These are phyloP conservation scores for Gymnothorax javanicus DNA, from an alignment of 2,797 vertebrate species.

Conservation along the genomic window DNA sequence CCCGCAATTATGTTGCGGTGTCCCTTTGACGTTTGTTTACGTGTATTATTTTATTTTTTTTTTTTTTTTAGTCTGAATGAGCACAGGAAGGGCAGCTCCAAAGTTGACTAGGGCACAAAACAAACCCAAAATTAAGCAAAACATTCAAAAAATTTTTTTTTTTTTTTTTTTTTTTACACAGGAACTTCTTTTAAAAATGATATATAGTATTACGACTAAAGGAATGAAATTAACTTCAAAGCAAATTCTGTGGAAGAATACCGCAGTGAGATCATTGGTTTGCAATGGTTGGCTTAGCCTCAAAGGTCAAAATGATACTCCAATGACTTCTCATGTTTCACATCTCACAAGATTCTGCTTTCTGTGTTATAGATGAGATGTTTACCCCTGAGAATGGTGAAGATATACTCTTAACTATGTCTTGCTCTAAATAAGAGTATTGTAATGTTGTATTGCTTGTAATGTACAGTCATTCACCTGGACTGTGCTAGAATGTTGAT, in stretches of 20 bases:
- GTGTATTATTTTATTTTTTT: background rate
- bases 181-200: background rate
- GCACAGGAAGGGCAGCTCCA: background rate
- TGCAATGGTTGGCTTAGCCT: background rate
- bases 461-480: background rate
- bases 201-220: background rate
- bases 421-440: background rate
- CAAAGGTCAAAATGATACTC: background rate
- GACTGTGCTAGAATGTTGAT: background rate
- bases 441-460: background rate
- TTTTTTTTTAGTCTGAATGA: background rate
- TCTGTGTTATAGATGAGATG: background rate
- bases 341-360: background rate
- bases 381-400: background rate
- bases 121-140: background rate
- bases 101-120: background rate
- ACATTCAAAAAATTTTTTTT: background rate
- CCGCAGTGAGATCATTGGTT: background rate
- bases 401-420: background rate
- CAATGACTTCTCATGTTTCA: background rate
- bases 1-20: too few species aligned
- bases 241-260: background rate
- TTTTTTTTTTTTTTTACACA: background rate
- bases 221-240: background rate
- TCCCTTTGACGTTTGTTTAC: too few species aligned